phyloP scores from a whole-genome alignment of 2,797 vertebrate genomes.

The Fistularia tabacaria region DNA sequence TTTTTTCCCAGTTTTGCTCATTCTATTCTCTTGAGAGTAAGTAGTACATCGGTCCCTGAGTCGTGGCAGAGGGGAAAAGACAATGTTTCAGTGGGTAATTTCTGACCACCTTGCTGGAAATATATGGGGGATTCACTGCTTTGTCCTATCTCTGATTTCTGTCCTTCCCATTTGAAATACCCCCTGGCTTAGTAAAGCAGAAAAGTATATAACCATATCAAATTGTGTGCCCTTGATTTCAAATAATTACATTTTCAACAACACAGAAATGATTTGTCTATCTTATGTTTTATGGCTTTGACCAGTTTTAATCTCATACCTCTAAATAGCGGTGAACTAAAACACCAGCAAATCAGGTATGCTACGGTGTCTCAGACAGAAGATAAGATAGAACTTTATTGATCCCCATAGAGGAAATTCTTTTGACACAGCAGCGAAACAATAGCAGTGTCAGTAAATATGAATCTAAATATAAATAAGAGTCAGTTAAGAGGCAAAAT shows the following conservation, averaged over 20 bases:
- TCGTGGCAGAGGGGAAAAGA: slow-evolving; percentile 51
- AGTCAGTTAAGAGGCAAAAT: no score
- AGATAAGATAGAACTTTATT: no score
- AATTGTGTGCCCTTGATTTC: background rate
- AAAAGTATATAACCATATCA: background rate
- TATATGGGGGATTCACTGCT: slow-evolving; percentile 60
- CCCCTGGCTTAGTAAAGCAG: background rate
- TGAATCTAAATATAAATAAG: no score
- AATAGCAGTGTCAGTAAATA: no score
- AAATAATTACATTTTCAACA: no score
- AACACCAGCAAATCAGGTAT: background rate
- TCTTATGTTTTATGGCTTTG: no score
- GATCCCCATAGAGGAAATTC: no score
- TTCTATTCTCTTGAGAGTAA: slow-evolving; percentile 12
- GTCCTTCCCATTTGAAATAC: slow-evolving; percentile 16
- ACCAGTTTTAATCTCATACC: no score
- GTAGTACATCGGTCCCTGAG: slow-evolving; percentile 18
- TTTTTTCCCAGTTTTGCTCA: slow-evolving; percentile 12
- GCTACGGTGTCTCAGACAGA: no score
- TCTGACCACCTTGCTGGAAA: slow-evolving; percentile 61
- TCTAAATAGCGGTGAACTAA: no score
- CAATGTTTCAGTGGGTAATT: slow-evolving; percentile 52
- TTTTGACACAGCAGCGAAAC: no score
- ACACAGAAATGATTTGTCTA: no score
- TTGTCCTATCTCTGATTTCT: slow-evolving; percentile 39